These are phyloP conservation scores for Sphaerophoria rueppellii DNA, from an alignment of 2,888 invertebrate species.

Conservation along the genomic window DNA sequence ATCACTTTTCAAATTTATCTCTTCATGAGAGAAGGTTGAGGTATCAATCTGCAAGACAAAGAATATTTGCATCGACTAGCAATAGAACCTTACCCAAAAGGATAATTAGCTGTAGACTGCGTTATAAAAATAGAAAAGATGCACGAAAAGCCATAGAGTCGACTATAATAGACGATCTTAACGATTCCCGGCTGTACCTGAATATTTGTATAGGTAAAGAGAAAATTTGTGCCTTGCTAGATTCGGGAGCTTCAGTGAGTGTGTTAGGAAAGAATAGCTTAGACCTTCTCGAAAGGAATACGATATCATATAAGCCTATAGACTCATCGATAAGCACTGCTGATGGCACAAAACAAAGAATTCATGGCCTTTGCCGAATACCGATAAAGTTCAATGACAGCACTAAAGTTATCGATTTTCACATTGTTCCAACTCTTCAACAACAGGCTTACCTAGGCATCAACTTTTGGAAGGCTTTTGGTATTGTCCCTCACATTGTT, in stretches of 20 bases:
- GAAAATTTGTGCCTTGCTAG: not conserved
- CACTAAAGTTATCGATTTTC: slow-evolving; percentile 9
- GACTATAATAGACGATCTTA: not conserved
- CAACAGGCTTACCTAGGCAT: not conserved
- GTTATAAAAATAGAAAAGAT: not conserved
- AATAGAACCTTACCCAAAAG: not conserved
- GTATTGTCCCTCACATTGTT: not conserved
- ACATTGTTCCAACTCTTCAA: slow-evolving; percentile 8
- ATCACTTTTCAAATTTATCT: too few species aligned
- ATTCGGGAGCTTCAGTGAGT: slow-evolving; percentile 9
- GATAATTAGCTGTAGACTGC: slow-evolving; percentile 2
- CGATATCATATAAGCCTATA: not conserved
- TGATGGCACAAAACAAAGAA: slow-evolving; percentile 17
- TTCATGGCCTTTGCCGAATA: slow-evolving; percentile 17
- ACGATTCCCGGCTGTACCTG: not conserved
- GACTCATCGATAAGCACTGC: not conserved
- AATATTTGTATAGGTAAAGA: not conserved
- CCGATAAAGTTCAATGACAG: not conserved
- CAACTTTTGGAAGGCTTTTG: not conserved
- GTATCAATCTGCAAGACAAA: not conserved
- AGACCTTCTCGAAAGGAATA: not conserved
- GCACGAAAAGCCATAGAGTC: not conserved
- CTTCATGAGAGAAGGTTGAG: slow-evolving; percentile 11
- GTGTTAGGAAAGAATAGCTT: slow-evolving; percentile 9
- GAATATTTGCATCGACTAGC: too few species aligned